Base-by-base conservation (phyloP, 2,113 vertebrate genomes). In the Pedionomus torquatus region DNA sequence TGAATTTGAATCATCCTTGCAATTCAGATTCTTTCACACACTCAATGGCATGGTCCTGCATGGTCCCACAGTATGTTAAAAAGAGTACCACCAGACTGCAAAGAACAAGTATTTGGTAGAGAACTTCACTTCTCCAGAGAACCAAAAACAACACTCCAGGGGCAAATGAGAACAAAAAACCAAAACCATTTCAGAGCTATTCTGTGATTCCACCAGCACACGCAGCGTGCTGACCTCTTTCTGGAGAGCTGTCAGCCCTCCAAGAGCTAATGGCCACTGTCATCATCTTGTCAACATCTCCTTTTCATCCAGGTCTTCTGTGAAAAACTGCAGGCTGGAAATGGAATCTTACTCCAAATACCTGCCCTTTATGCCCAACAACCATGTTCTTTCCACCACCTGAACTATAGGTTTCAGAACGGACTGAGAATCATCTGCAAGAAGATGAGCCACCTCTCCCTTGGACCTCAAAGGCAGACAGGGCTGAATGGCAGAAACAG, bases 381-480 rank as follows among this genome's bases (percentile, higher is more conserved):
- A 35, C 26, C 35, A 14, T 0, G 0, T 37, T 63, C 54, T 68
- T 57, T 33, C 43, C 1, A 1, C 13, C 23, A 58, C 24, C 52
- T 39, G 33, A 52, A 46, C 19, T 66, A 21, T 1, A 37, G 13
- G 15, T 71, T 85, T 91, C 61, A 54, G 55, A 64, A 35, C 7
- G 8, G 39, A 25, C 43, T 55, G 64, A 54, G 9, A 31, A 58
- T 33, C 7, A 7, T 48, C 58, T 48, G 41, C 57, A 60, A 33
- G 39, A 60, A 33, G 39, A 46, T 2, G 0, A 60, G 35, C 28
- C 61, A 49, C n/a, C 61, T 39, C 84, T 5, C n/a, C 31, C 55
- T 19, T 9, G n/a, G 66, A 75, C 68, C 44, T n/a, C 15, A 37
- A 65, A 60, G 57, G 46, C 52, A 87, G 66, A 8, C 31, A 58